Base-by-base conservation (phyloP, 2,797 vertebrate species). In the Sebastolobus altivelis region DNA sequence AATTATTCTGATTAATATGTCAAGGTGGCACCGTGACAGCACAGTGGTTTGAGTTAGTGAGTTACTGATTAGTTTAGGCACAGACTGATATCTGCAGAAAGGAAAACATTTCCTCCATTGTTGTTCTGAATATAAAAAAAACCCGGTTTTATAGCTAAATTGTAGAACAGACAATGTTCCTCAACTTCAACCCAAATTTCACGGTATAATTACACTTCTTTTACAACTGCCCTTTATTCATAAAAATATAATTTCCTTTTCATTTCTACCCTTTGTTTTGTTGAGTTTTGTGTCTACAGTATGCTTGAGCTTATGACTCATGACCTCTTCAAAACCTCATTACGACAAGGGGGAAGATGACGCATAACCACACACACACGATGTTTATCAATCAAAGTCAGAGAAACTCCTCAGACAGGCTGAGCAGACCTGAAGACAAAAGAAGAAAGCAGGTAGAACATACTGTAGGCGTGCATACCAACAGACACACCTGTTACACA, bases 361-460 rank as follows among this genome's bases (percentile, higher is more conserved):
- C 4, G 3, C 54, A 40, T 16, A 58, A 10, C 27, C 33, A 38
- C 22, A 56, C 35, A 38, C 31, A 37, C 31, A 37, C 66, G 20
- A 43, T 54, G 12, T 16, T 35, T 33, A 25, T 62, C 11, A 29
- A 7, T 4, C 13, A 22, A 40, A 61, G 29, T 10, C 3, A n/a
- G 12, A 54, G 10, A 49, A 82, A 82, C 67, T 10, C 18, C 31
- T 38, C 18, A 67, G 14, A 80, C 61, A 74, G 77, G 72, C 70
- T 66, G 22, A 59, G 43, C 61, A 22, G 1, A 72, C 9, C 11
- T 37, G 12, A 5, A 56, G 67, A 73, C 52, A 79, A 67, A 67
- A 69, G 16, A 62, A 38, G n/a, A 65, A 27, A 70, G 8, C 37
- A 54, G 61, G 66, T 72, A 73, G 52, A 62, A 56, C 5, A 7